Evolutionary conservation across 2,797 vertebrate species (phyloP), one percentile per base, ranked within the genome.

Genomic region (Streptopelia turtur): DNA sequence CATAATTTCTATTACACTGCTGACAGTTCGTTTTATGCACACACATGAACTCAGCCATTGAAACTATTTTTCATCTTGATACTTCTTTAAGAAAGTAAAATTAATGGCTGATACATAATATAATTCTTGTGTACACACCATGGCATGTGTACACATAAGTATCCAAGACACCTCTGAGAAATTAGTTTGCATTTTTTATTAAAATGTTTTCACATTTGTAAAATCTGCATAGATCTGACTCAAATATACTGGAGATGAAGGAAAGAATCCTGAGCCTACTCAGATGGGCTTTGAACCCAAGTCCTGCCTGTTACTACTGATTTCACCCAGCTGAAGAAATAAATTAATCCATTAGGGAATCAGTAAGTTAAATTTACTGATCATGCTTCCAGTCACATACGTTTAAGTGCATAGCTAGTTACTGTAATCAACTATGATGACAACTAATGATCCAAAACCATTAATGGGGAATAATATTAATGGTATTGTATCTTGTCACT

Each of bases 291-390:
- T 92, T 72, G 43, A 78, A 79, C 16, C 2, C 2, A 8, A 37
- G 23, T 52, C 30, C 43, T 83, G 31, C 20, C 28, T 83, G 13
- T 52, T 89, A 53, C 41, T 89, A 33, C 45, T 60, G 66, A 74
- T 82, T 93, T 77, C 27, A 66, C 39, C 24, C 74, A 75, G 77
- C 45, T 87, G 60, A 92, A 93, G 30, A 70, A 20, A 37, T 81
- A 87, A 35, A 35, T 64, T 57, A 90, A 41, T 14, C 31, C 41
- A 49, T 79, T 77, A 71, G 45, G 41, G 39, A 93, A 80, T 63
- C 45, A 93, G 37, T 53, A 45, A 77, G 76, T 94, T 87, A 87
- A 94, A 94, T 93, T 76, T 86, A 63, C 89, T 74, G 55, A 74
- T 94, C 50, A 4, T 52, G 47, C 56, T 90, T 94, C 65, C 71